These are phyloP conservation scores for Chlorodrepanis virens DNA, from an alignment of 2,113 vertebrate species.

Conservation along the genomic window DNA sequence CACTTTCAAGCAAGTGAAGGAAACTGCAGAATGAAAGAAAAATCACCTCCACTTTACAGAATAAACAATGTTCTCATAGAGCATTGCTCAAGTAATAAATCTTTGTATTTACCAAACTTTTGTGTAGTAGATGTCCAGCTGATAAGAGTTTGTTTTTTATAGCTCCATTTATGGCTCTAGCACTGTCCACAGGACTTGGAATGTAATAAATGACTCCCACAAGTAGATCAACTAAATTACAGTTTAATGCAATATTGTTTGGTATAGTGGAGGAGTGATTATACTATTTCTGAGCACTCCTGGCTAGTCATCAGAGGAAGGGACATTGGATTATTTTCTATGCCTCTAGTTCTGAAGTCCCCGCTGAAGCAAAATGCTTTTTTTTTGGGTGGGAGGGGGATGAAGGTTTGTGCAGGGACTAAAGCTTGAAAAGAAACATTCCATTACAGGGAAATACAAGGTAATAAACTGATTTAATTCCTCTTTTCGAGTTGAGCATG, in stretches of 20 bases:
- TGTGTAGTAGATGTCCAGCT: not conserved
- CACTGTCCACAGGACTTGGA: not conserved
- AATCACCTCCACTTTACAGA: not conserved
- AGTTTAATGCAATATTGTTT: conserved; percentile 16
- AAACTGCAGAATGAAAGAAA: conserved; percentile 30
- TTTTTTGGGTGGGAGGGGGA: accelerated
- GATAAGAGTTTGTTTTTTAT: not conserved
- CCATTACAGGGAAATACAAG: not conserved
- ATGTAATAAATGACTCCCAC: conserved; percentile 19
- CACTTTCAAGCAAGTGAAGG: not conserved
- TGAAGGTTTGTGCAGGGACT: not conserved
- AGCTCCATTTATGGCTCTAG: conserved; percentile 17
- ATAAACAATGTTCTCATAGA: not conserved
- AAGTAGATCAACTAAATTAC: conserved; percentile 31
- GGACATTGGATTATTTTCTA: not conserved
- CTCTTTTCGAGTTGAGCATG: not conserved
- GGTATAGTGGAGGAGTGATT: not conserved
- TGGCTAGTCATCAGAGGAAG: not conserved
- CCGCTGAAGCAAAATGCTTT: not conserved
- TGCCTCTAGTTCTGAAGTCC: not conserved
- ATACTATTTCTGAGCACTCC: not conserved
- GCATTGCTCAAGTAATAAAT: not conserved
- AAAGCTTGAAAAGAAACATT: conserved; percentile 1
- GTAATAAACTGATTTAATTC: conserved; percentile 7
- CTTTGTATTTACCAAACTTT: conserved; percentile 18